Base-by-base conservation (phyloP, 2,113 vertebrate species). In the Eudyptes chrysolophus region DNA sequence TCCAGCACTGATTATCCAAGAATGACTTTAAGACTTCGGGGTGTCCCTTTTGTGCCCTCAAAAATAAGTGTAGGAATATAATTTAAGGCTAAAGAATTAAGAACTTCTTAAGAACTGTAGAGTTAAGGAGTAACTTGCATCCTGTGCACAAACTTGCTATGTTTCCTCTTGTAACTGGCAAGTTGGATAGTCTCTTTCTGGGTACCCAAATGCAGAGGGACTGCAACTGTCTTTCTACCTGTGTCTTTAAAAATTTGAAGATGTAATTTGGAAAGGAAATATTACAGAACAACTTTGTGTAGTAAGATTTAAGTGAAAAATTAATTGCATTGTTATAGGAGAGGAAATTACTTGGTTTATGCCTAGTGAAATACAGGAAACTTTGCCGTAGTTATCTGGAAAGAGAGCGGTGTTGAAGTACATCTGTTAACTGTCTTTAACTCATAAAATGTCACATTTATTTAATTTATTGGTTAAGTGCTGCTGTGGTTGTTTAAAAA, bases 321-420 rank as follows among this genome's bases (percentile, higher is more conserved):
- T 86, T 64, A 94, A 92, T 87, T 84, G 74, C 2, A 0, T 30
- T 91, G n/a, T 90, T 93, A 38, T 0, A 51, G 54, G 62, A 79
- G 87, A 81, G 84, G 89, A 89, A 94, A 94, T 94, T 22, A 66
- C 49, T 87, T 89, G 49, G 30, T 92, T 79, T 91, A 17, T 62
- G 75, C 40, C 30, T 76, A 48, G 61, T 69, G 58, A 84, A 89
- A 70, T 70, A 27, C 54, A 82, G 86, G 87, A 89, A 89, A 52
- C 57, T 40, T 79, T 46, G 48, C 64, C 79, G 65, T 51, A 78
- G 60, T 94, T 89, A 40, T 20, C 60, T 89, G 60, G 49, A 42
- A 71, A 27, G 68, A 86, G 86, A 61, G 30, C 6, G 6, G n/a
- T 49, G 34, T 40, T 91, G 74, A 76, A 75, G 44, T 68, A 9